These are phyloP conservation scores for Dysidea cf. avara DNA, from an alignment of 37 sponge, comb jelly and placozoan species.

Conservation along the genomic window DNA sequence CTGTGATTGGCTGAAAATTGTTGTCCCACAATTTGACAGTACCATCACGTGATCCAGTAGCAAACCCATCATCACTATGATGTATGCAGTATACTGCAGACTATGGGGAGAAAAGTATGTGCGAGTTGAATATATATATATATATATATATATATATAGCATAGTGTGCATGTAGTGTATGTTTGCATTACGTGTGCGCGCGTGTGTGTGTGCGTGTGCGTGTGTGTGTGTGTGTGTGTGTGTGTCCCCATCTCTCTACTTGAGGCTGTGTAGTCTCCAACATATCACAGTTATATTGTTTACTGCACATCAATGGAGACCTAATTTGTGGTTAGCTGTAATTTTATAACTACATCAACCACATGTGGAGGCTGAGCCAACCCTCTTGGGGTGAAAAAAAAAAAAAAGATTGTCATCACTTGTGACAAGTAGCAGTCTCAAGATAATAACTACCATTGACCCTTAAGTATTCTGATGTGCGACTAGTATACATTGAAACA, in stretches of 20 bases:
- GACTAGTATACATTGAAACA: too few relatives aligned
- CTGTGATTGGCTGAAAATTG: slow-evolving; percentile 66
- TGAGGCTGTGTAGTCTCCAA: neutral
- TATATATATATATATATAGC: neutral
- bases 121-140: neutral
- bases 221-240: slow-evolving; percentile 10
- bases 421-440: too few relatives aligned
- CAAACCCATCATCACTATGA: slow-evolving; percentile 74
- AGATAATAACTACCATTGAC: too few relatives aligned
- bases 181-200: neutral
- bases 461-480: too few relatives aligned
- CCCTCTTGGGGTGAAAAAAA: neutral
- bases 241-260: neutral
- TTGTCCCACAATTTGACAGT: slow-evolving; percentile 81
- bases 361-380: neutral
- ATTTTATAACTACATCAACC: neutral
- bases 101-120: slow-evolving; percentile 21
- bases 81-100: slow-evolving; percentile 74
- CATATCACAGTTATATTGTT: neutral
- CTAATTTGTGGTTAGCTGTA: too few relatives aligned
- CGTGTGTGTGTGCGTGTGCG: slow-evolving; percentile 1
- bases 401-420: neutral
- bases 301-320: neutral
- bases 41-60: slow-evolving; percentile 84
- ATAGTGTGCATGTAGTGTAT: neutral